Conservation (phyloP, 2,888 invertebrate genomes). For the Cryptocephalus primarius region DNA sequence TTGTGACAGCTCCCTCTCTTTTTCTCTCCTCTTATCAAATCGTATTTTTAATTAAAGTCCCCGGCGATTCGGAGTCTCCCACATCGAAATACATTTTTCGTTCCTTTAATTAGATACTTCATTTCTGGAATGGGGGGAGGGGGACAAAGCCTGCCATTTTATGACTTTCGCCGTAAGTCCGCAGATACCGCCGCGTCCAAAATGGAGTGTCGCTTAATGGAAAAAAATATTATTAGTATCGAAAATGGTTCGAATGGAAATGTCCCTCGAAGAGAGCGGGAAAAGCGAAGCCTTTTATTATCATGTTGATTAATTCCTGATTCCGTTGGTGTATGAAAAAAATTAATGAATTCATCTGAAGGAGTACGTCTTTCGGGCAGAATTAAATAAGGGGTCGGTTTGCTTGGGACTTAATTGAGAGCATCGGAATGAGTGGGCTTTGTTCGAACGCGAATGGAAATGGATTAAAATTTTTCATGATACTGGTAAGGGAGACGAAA, state of each 20-base stretch:
- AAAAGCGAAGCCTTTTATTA: not conserved
- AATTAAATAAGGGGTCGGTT: too few relatives aligned
- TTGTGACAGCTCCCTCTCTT: not conserved
- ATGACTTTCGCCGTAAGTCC: conserved; percentile 7
- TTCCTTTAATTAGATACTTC: conserved; percentile 8
- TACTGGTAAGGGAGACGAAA: too few relatives aligned
- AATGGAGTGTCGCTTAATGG: conserved; percentile 4
- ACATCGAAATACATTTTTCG: conserved; percentile 6
- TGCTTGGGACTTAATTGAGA: too few relatives aligned
- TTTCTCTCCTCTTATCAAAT: not conserved
- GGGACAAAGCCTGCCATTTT: conserved; percentile 9
- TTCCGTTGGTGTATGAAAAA: not conserved
- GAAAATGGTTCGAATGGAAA: not conserved
- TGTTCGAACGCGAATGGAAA: too few relatives aligned
- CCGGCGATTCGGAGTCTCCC: not conserved
- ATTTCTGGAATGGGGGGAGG: conserved; percentile 4
- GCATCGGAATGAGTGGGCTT: too few relatives aligned
- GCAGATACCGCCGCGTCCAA: conserved; percentile 4
- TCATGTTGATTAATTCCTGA: not conserved
- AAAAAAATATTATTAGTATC: not conserved
- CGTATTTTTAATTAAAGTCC: not conserved
- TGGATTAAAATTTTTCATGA: too few relatives aligned
- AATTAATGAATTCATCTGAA: too few relatives aligned
- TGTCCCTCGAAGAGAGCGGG: not conserved
- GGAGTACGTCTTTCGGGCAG: too few relatives aligned